Evolutionary conservation across 2,113 vertebrate species (phyloP).

Genomic region (Telmatochromis sp.): DNA sequence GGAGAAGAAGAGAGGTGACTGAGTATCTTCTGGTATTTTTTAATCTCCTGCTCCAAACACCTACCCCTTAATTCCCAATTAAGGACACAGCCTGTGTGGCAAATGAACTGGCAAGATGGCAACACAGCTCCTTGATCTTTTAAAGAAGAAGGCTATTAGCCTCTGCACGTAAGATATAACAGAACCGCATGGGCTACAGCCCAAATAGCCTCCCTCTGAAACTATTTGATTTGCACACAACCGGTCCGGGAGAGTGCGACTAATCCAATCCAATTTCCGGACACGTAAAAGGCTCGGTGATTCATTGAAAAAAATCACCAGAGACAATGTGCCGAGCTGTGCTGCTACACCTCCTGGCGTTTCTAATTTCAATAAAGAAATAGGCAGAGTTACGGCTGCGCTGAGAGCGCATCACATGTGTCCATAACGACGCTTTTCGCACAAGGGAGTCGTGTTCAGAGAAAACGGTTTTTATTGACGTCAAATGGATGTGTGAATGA

Average conservation of each 20-base stretch:
- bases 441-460: not conserved
- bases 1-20: not conserved
- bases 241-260: not conserved
- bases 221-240: conserved; percentile 17
- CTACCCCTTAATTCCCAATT: not conserved
- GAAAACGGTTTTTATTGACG: conserved; percentile 14
- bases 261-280: conserved; percentile 30
- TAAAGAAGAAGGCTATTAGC: not conserved
- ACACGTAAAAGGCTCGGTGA: not conserved
- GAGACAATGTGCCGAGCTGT: not conserved
- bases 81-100: not conserved
- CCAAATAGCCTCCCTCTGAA: conserved; percentile 6
- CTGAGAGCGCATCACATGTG: conserved; percentile 1
- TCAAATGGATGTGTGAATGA: conserved; percentile 23
- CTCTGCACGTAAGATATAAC: not conserved
- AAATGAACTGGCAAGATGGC: not conserved
- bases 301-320: conserved; percentile 17
- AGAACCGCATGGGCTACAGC: not conserved
- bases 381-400: not conserved
- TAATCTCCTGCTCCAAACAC: not conserved
- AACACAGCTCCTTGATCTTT: not conserved
- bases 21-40: not conserved
- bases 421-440: not conserved
- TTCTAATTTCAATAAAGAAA: conserved; percentile 34
- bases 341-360: not conserved